Percentiles rank a stretch among this genome's conserved stretches.
These are phyloP conservation scores for Cydia amplana DNA, from an alignment of 1,140 invertebrate genomes.

Conservation along the genomic window DNA sequence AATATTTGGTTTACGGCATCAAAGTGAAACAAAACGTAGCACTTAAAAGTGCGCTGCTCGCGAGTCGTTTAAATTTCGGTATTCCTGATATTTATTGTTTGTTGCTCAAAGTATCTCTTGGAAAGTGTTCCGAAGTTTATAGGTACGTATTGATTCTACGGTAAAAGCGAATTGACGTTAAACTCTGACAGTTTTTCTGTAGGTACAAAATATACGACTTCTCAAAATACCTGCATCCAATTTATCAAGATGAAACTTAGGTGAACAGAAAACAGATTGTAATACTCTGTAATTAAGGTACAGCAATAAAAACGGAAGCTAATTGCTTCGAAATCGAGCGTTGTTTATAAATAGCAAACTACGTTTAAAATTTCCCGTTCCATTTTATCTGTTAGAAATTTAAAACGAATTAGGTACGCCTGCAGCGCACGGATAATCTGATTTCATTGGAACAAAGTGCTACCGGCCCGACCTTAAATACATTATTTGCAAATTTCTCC, in stretches of 20 bases:
- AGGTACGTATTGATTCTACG: no score
- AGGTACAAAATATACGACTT: background rate
- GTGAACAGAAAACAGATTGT: background rate
- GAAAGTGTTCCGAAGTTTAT: no score
- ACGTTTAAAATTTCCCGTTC: background rate
- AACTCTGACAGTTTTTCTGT: background rate
- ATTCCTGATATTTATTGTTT: no score
- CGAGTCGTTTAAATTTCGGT: no score
- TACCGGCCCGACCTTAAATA: constrained; percentile 33
- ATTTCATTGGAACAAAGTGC: constrained; percentile 42
- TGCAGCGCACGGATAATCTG: constrained; percentile 34
- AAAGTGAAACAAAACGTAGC: no score
- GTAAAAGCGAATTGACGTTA: no score
- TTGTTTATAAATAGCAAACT: constrained; percentile 9
- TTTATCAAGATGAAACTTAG: no score
- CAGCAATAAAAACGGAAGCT: background rate
- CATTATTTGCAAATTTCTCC: constrained; percentile 43
- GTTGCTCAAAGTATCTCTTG: no score
- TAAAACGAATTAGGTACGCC: constrained; percentile 23
- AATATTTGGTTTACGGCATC: no score
- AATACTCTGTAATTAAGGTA: background rate
- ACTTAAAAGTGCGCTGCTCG: background rate
- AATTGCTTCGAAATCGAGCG: background rate
- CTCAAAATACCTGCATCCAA: no score
- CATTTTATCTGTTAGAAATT: constrained; percentile 24